phyloP scores from a whole-genome alignment of 37 sponge, comb jelly and placozoan genomes.

The Aphrocallistes beatrix region DNA sequence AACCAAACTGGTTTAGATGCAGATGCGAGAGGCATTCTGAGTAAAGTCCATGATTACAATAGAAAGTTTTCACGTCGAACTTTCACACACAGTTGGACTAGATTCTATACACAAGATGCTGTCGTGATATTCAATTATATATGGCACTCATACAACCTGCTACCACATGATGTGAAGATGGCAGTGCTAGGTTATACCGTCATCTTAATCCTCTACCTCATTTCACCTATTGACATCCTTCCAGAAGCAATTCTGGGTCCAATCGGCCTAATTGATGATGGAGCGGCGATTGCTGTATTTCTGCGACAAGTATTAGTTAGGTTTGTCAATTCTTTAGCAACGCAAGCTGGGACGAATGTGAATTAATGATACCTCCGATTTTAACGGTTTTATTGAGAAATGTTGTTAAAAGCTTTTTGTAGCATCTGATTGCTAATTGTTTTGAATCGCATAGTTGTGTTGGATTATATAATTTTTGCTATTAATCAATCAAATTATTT shows the following conservation, averaged over 20 bases:
- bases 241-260: background rate
- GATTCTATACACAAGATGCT: conserved; percentile 7
- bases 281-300: background rate
- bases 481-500: no score
- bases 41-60: background rate
- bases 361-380: no score
- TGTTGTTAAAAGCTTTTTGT: no score
- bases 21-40: background rate
- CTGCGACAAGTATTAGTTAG: background rate
- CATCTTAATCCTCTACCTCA: background rate
- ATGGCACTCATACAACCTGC: background rate
- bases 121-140: background rate
- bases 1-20: background rate
- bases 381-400: no score
- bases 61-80: background rate
- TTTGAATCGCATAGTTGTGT: no score
- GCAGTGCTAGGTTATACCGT: background rate
- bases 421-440: no score
- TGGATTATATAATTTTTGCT: no score
- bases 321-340: background rate
- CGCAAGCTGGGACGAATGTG: background rate
- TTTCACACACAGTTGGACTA: background rate
- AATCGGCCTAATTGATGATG: background rate
- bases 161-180: background rate
- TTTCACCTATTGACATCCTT: conserved; percentile 12